A percentile compares a stretch with the other conserved stretches of the same genome.
Conservation (phyloP, 2,797 vertebrate genomes). For the Diplodus puntazzo region DNA sequence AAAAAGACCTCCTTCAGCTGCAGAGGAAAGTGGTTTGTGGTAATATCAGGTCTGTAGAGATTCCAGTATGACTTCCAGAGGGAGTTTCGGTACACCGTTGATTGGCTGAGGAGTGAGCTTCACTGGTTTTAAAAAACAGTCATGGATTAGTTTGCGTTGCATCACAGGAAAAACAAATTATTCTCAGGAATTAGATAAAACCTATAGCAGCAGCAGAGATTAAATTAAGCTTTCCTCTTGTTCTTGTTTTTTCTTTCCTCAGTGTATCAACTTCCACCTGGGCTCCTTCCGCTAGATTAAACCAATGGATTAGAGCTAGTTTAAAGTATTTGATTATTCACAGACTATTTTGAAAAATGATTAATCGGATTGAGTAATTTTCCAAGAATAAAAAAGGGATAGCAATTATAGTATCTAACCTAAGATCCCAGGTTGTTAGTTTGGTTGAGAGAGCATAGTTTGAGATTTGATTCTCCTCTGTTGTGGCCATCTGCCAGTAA, state of each 20-base stretch:
- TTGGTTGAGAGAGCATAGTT: background rate
- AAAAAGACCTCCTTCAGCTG: constrained; percentile 29
- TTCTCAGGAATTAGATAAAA: constrained; percentile 11
- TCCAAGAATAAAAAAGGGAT: background rate
- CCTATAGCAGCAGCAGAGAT: background rate
- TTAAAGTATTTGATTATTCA: too few relatives aligned
- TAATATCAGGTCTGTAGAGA: constrained; percentile 33
- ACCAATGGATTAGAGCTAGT: background rate
- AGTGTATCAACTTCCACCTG: background rate
- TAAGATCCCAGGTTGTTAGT: constrained; percentile 5
- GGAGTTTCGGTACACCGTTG: constrained; percentile 1
- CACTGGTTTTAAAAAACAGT: constrained; percentile 1
- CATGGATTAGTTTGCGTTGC: background rate
- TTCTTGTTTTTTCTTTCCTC: background rate
- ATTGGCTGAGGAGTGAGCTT: constrained; percentile 13
- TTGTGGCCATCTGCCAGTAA: constrained; percentile 22
- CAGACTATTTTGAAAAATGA: too few relatives aligned
- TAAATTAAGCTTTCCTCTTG: background rate
- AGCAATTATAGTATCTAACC: background rate
- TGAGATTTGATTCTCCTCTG: constrained; percentile 22
- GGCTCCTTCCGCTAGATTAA: background rate
- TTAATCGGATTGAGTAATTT: too few relatives aligned
- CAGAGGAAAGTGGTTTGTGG: constrained; percentile 50
- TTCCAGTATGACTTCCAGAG: constrained; percentile 7
- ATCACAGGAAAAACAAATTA: background rate